phyloP scores from a whole-genome alignment of 2,888 invertebrate species.

The Stratiomys singularior region DNA sequence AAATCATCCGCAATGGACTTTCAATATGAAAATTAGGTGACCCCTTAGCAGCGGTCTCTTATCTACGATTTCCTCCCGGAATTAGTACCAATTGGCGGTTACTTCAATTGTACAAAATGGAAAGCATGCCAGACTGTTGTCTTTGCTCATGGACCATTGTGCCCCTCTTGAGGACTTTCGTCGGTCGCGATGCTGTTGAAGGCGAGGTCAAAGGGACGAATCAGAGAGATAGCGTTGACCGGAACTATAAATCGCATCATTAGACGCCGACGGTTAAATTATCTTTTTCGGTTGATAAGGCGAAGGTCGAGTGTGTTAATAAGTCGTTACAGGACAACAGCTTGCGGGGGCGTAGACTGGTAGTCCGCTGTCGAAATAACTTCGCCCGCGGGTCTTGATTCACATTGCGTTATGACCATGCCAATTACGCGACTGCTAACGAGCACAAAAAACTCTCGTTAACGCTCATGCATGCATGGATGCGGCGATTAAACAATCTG shows the following conservation, averaged over 20 bases:
- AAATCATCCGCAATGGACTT: too few species aligned
- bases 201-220: constrained; percentile 9
- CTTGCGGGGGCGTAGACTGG: not conserved
- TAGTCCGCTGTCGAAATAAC: not conserved
- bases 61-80: not conserved
- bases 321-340: constrained; percentile 32
- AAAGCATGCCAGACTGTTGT: not conserved
- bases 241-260: constrained; percentile 44
- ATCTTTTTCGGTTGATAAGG: constrained; percentile 31
- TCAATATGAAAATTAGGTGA: too few species aligned
- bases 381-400: not conserved
- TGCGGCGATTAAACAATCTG: too few species aligned
- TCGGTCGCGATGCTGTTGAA: not conserved
- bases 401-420: not conserved
- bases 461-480: too few species aligned
- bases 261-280: constrained; percentile 29
- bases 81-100: not conserved
- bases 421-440: not conserved
- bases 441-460: too few species aligned
- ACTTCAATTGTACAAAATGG: not conserved
- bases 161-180: too few species aligned
- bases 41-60: not conserved
- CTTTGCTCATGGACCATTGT: not conserved
- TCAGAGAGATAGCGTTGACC: not conserved
- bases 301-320: constrained; percentile 37